Evolutionary conservation across 2,797 vertebrate species (phyloP).

Genomic region (Carcharodon carcharias): DNA sequence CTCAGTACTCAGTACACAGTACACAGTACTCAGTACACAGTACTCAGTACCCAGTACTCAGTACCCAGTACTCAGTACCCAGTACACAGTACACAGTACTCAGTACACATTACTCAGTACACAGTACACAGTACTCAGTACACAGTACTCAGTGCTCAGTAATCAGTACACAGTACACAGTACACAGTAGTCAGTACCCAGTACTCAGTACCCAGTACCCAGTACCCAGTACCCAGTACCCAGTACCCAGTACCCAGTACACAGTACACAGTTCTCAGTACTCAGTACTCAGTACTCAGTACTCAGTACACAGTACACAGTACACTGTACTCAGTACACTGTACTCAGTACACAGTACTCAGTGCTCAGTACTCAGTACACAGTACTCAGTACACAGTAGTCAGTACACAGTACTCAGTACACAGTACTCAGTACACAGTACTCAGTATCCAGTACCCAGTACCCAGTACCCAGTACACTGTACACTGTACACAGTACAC

Average conservation of each 20-base stretch:
- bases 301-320: no score
- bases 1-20: background rate
- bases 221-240: background rate
- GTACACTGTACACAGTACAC: no score
- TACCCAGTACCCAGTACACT: no score
- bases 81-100: no score
- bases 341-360: background rate
- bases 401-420: no score
- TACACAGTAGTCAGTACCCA: background rate
- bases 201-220: background rate
- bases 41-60: background rate
- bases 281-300: no score
- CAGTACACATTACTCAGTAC: background rate
- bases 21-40: no score
- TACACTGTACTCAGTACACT: background rate
- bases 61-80: background rate
- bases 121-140: no score
- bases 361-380: background rate
- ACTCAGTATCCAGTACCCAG: no score
- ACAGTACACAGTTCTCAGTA: background rate
- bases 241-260: background rate
- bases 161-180: background rate
- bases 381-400: background rate
- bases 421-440: background rate
- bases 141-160: background rate